Percentiles rank a stretch among this genome's conserved stretches.
Evolutionary conservation across 2,797 vertebrate genomes (phyloP).

Genomic region (Crocidura indochinensis): DNA sequence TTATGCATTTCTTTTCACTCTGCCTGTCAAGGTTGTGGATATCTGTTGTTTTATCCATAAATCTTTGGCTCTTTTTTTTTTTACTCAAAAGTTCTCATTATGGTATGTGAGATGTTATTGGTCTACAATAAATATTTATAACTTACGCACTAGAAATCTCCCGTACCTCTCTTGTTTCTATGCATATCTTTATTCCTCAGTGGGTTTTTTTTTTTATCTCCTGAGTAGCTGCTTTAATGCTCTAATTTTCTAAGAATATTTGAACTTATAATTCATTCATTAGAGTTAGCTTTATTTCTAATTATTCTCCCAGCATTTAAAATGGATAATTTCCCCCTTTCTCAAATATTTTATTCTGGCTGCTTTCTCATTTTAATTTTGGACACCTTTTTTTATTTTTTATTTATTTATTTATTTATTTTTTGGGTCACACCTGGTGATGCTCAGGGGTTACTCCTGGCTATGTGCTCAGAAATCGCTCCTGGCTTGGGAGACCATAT

Average conservation of each 20-base stretch:
- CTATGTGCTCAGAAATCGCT: too few species aligned
- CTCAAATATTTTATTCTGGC: neutral
- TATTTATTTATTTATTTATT: too few species aligned
- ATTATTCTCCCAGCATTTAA: constrained; percentile 31
- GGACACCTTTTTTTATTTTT: neutral
- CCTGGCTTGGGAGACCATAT: too few species aligned
- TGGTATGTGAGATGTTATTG: neutral
- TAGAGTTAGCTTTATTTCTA: constrained; percentile 40
- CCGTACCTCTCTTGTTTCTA: constrained; percentile 23
- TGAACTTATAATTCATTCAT: constrained; percentile 24
- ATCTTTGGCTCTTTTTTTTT: neutral
- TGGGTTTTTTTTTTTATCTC: neutral
- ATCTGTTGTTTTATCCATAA: neutral
- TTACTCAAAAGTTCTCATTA: neutral
- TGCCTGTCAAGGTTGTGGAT: constrained; percentile 11
- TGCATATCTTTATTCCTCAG: neutral
- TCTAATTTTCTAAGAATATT: constrained; percentile 34
- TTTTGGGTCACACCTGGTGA: too few species aligned
- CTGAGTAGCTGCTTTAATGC: neutral
- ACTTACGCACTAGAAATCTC: constrained; percentile 25
- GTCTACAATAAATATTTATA: neutral
- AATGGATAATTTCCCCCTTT: neutral
- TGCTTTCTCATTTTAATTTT: neutral
- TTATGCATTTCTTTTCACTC: neutral
- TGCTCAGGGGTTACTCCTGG: too few species aligned